These are phyloP conservation scores for Lonchura striata DNA, from an alignment of 2,113 vertebrate genomes.

Conservation along the genomic window DNA sequence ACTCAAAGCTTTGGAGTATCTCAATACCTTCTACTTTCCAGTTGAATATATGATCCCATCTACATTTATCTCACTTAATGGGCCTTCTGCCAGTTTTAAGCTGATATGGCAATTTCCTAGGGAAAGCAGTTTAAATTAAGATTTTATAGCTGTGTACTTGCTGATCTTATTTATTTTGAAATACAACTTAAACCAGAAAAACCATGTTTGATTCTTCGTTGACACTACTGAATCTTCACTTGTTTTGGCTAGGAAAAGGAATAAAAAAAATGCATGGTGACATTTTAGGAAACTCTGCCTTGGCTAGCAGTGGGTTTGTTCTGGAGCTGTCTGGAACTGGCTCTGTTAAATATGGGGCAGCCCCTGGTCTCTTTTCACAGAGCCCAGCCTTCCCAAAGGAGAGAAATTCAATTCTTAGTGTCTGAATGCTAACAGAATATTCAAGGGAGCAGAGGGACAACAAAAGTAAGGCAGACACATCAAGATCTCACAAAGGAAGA, in stretches of 20 bases:
- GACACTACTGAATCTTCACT: not conserved
- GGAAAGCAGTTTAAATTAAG: not conserved
- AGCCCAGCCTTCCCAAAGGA: not conserved
- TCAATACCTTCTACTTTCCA: not conserved
- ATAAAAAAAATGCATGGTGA: not conserved
- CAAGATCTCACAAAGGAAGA: not conserved
- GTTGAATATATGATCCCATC: not conserved
- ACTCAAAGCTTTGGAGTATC: not conserved
- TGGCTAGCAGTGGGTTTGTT: not conserved
- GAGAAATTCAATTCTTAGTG: not conserved
- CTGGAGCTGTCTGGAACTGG: not conserved
- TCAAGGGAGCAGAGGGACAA: not conserved
- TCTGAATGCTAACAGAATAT: not conserved
- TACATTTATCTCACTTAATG: not conserved
- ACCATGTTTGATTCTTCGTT: accelerated
- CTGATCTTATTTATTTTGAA: conserved; percentile 2
- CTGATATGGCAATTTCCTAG: not conserved
- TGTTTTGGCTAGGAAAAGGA: not conserved
- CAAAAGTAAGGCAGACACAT: not conserved
- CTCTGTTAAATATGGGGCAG: not conserved
- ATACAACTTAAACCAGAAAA: not conserved
- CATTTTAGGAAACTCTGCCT: not conserved
- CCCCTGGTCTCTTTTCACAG: not conserved
- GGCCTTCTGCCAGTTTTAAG: not conserved
- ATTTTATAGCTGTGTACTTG: not conserved